A percentile compares a stretch with the other conserved stretches of the same genome.
Conservation (phyloP, 2,113 vertebrate species). For the Aegithalos caudatus region DNA sequence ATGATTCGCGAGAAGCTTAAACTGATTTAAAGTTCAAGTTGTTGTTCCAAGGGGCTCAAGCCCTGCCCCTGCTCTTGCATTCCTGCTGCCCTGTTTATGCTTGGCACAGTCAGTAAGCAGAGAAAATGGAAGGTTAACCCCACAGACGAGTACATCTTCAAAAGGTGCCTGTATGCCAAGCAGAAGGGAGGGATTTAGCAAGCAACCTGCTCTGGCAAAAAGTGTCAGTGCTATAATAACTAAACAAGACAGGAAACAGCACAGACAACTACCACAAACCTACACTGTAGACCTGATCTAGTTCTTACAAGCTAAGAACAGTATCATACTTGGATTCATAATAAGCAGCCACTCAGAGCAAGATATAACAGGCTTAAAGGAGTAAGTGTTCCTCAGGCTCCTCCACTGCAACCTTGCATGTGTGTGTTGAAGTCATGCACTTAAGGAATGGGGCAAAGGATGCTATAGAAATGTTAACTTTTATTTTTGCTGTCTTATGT, state of each 20-base stretch:
- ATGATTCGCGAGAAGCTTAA: not conserved
- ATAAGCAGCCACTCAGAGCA: not conserved
- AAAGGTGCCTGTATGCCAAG: not conserved
- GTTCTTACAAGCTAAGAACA: not conserved
- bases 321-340: not conserved
- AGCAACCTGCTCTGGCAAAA: not conserved
- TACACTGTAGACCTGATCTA: not conserved
- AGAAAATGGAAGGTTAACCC: not conserved
- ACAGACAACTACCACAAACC: not conserved
- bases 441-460: not conserved
- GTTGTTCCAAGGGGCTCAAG: not conserved
- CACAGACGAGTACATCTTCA: not conserved
- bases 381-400: not conserved
- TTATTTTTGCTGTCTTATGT: not conserved
- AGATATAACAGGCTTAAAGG: not conserved
- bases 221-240: not conserved
- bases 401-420: not conserved
- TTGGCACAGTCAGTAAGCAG: not conserved
- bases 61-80: not conserved
- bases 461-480: not conserved
- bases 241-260: not conserved
- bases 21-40: not conserved
- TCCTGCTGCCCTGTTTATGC: not conserved
- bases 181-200: not conserved
- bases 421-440: not conserved